A percentile compares a stretch with the other conserved stretches of the same genome.
These are phyloP conservation scores for Aurelia sp. DNA, from an alignment of 30 jellyfish, hydroid and myxozoan species.

Conservation along the genomic window DNA sequence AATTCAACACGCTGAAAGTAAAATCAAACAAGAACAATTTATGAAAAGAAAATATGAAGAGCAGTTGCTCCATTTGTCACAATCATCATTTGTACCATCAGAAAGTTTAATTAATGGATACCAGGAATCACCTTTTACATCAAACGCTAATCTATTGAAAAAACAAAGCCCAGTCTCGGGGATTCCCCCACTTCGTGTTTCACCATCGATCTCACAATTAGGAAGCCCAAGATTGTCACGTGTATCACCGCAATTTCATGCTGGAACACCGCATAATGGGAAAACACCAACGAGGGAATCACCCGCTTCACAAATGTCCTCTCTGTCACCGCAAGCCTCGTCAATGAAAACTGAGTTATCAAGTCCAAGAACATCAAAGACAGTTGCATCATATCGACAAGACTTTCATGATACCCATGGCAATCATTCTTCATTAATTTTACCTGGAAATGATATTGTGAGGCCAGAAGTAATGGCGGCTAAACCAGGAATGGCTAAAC, in stretches of 20 bases:
- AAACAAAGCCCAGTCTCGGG: neutral
- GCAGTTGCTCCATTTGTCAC: neutral
- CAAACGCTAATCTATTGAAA: neutral
- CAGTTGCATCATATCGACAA: too few relatives aligned
- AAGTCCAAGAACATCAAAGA: neutral
- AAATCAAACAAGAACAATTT: neutral
- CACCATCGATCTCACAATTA: slow-evolving; percentile 60
- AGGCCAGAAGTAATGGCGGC: neutral
- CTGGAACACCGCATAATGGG: neutral
- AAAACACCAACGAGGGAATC: slow-evolving; percentile 51
- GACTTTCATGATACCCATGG: neutral
- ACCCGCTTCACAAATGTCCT: slow-evolving; percentile 48
- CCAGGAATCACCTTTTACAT: neutral
- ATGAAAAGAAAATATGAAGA: neutral
- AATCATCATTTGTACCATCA: neutral
- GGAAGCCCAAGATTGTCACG: slow-evolving; percentile 42
- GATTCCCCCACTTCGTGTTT: slow-evolving; percentile 53
- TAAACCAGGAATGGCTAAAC: neutral
- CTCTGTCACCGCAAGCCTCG: slow-evolving; percentile 56
- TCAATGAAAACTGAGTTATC: slow-evolving; percentile 40
- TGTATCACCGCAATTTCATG: neutral
- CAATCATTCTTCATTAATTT: slow-evolving; percentile 11
- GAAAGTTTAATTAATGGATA: neutral
- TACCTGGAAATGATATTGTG: neutral
- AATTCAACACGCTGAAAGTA: neutral